A percentile compares a stretch with the other conserved stretches of the same genome.
These are phyloP conservation scores for Thalpophila matura DNA, from an alignment of 2,888 invertebrate species.

Conservation along the genomic window DNA sequence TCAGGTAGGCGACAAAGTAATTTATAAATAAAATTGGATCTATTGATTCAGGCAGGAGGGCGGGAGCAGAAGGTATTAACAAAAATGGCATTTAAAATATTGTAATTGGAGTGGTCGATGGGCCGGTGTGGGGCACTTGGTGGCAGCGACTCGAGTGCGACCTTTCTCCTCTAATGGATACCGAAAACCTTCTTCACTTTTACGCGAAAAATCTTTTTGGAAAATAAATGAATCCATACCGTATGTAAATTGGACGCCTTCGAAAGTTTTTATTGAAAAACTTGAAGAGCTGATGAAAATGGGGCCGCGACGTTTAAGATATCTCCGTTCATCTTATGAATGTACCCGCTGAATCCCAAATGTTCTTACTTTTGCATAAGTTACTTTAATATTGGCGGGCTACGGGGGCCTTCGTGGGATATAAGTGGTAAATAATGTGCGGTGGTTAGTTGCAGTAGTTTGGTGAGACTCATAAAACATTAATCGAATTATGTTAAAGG, in stretches of 20 bases:
- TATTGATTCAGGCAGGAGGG: constrained; percentile 65
- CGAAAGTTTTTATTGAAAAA: constrained; percentile 91
- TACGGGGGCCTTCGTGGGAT: constrained; percentile 15
- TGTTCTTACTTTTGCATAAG: constrained; percentile 71
- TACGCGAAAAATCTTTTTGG: constrained; percentile 86
- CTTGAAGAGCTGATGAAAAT: constrained; percentile 89
- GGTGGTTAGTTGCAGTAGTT: constrained; percentile 27
- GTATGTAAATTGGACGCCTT: constrained; percentile 88
- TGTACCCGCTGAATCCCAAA: constrained; percentile 78
- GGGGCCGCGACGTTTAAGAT: constrained; percentile 85
- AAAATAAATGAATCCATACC: constrained; percentile 89
- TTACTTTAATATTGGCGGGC: constrained; percentile 58
- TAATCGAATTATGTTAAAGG: constrained; percentile 64
- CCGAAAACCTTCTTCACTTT: constrained; percentile 84
- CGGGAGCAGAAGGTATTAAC: constrained; percentile 58
- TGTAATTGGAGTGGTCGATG: constrained; percentile 80
- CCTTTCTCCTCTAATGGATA: constrained; percentile 86
- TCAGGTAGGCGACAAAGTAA: constrained; percentile 26
- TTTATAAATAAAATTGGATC: constrained; percentile 60
- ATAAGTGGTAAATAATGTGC: constrained; percentile 38
- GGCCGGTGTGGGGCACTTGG: constrained; percentile 65
- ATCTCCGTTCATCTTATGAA: constrained; percentile 82
- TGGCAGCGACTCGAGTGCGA: constrained; percentile 73
- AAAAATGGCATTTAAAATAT: constrained; percentile 77
- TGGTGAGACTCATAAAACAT: constrained; percentile 58